phyloP scores from a whole-genome alignment of 2,888 invertebrate genomes.

The Lasioglossum morio region DNA sequence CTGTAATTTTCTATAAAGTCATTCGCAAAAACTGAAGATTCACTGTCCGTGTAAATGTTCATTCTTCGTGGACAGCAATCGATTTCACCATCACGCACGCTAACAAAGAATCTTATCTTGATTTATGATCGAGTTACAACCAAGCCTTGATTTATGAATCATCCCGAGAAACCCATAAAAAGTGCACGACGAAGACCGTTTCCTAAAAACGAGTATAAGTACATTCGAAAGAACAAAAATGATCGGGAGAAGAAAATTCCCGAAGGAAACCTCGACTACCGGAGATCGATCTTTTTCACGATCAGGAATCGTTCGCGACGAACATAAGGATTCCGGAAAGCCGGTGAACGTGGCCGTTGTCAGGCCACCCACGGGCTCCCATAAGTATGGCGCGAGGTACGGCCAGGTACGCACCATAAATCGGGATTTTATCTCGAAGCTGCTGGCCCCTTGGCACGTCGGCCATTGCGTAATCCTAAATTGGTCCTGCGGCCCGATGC shows the following conservation, averaged over 20 bases:
- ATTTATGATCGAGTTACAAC: neutral
- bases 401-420: constrained; percentile 80
- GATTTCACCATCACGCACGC: neutral
- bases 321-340: constrained; percentile 78
- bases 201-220: neutral
- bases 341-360: constrained; percentile 73
- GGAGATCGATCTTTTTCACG: constrained; percentile 17
- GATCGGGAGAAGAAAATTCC: neutral
- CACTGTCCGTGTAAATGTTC: neutral
- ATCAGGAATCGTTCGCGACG: constrained; percentile 57
- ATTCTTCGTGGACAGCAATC: neutral
- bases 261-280: neutral
- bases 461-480: constrained; percentile 80
- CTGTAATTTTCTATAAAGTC: neutral
- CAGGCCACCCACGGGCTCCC: constrained; percentile 83
- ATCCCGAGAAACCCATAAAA: neutral
- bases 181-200: neutral
- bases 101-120: neutral
- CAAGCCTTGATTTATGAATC: constrained; percentile 12
- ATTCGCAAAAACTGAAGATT: neutral
- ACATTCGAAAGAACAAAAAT: neutral
- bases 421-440: constrained; percentile 83
- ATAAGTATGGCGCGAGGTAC: constrained; percentile 82
- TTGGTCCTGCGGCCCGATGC: constrained; percentile 74
- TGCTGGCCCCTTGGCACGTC: constrained; percentile 70